Evolutionary conservation across 2,888 invertebrate species (phyloP).

Genomic region (Agrochola lychnidis): DNA sequence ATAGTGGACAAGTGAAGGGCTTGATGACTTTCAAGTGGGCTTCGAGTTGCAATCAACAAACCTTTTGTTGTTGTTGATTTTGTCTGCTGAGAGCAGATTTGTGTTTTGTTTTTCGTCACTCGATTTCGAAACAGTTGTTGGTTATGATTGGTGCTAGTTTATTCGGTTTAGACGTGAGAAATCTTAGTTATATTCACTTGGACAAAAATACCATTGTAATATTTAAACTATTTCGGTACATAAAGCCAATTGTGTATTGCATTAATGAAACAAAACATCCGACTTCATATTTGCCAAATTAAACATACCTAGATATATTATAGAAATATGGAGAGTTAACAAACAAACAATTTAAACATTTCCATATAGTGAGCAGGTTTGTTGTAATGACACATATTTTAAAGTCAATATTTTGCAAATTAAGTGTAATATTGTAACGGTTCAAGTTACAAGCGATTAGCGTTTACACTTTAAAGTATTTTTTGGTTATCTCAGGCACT

Average conservation of each 20-base stretch:
- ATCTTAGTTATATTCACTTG: not conserved
- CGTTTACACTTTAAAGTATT: not conserved
- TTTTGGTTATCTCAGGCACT: not conserved
- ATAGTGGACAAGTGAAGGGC: constrained; percentile 40
- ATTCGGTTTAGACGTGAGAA: not conserved
- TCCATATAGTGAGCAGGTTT: constrained; percentile 29
- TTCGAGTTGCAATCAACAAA: constrained; percentile 67
- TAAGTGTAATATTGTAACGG: constrained; percentile 25
- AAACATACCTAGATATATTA: not conserved
- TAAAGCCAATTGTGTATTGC: not conserved
- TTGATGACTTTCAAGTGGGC: constrained; percentile 54
- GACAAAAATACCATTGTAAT: not conserved
- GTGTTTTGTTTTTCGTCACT: constrained; percentile 13
- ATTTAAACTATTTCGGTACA: not conserved
- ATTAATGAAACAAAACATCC: constrained; percentile 7
- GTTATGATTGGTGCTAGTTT: not conserved
- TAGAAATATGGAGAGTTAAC: constrained; percentile 2
- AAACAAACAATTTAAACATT: constrained; percentile 38
- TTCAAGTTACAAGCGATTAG: constrained; percentile 34
- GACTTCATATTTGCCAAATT: constrained; percentile 13
- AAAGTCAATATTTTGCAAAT: constrained; percentile 67
- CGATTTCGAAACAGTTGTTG: not conserved
- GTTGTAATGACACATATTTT: constrained; percentile 60
- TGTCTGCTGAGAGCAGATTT: not conserved
- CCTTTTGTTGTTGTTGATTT: constrained; percentile 46